Base-by-base conservation (phyloP, 2,888 invertebrate species). In the Gisinianus flammeolus region DNA sequence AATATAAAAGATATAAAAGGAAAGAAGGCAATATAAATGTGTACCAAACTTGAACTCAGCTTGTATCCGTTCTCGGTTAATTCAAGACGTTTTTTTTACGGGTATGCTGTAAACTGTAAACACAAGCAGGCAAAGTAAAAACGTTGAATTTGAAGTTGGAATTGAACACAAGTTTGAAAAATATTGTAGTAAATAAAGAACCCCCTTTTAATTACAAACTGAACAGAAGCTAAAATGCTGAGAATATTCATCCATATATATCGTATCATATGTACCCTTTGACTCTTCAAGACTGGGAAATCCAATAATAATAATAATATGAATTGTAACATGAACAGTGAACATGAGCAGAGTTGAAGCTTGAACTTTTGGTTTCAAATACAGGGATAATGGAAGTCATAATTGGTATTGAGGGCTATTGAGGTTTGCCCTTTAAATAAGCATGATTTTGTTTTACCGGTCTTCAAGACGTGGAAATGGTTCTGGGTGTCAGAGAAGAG, bases 341-440 rank as follows among this genome's bases (percentile, higher is more conserved):
- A 56, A 56, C 4, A 54, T 4, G 56, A 66, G 19, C 56, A 16
- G 44, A 28, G 26, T 12, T 52, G n/a, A 56, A 56, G 56, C n/a
- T 56, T 19, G 22, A 71, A 71, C 56, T 56, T 71, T 71, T 16
- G 56, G 71, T 71, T 71, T 71, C 71, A 19, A 28, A 54, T 71
- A 31, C 56, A 71, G 56, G 30, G n/a, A 28, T 71, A 54, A 71
- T 54, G 56, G 54, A n/a, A 28, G 71, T 71, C 28, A 31, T 71
- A 71, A 71, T 71, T 54, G 71, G 54, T 56, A n/a, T 54, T 71
- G 71, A 68, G 68, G 56, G n/a, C n/a, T n/a, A n/a, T n/a, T n/a
- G 44, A 54, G 54, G 4, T 33, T 3, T 52, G 56, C 56, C 71
- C 54, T 71, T 71, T 56, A 71, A 71, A 71, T 71, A 71, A 71